Conservation (phyloP, 2,113 vertebrate genomes). For the Psilopsiagon aymara region DNA sequence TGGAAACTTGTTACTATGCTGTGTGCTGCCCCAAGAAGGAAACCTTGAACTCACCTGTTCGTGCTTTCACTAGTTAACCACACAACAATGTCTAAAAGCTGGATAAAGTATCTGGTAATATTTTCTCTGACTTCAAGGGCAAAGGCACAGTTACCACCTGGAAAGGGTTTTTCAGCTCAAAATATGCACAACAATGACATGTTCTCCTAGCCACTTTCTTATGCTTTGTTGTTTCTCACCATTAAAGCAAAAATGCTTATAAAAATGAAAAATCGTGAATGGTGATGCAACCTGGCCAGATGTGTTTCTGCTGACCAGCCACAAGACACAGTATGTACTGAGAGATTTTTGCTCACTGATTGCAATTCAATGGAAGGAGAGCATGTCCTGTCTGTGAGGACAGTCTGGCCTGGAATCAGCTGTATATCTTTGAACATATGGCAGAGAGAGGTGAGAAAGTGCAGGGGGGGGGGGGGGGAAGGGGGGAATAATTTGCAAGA, state of each 20-base stretch:
- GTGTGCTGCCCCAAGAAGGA: neutral
- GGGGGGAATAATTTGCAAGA: neutral
- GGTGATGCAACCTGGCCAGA: neutral
- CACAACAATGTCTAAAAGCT: neutral
- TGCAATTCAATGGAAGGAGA: neutral
- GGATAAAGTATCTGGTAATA: neutral
- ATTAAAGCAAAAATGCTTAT: neutral
- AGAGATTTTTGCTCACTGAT: neutral
- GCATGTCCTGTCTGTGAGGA: neutral
- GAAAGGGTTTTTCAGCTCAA: neutral
- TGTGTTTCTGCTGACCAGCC: neutral
- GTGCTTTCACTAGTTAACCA: neutral
- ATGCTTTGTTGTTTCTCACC: neutral
- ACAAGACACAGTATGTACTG: neutral
- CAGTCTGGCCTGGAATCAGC: neutral
- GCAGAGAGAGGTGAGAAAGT: neutral
- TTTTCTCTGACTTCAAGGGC: neutral
- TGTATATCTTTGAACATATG: neutral
- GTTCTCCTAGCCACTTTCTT: neutral
- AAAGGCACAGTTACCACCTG: neutral
- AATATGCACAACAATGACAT: neutral
- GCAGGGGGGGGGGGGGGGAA: fast-evolving
- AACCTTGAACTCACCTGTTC: neutral
- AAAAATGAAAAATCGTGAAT: neutral
- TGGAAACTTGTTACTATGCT: neutral